A percentile compares a stretch with the other conserved stretches of the same genome.
Conservation (phyloP, 2,888 invertebrate genomes). For the Dryocosmus kuriphilus region DNA sequence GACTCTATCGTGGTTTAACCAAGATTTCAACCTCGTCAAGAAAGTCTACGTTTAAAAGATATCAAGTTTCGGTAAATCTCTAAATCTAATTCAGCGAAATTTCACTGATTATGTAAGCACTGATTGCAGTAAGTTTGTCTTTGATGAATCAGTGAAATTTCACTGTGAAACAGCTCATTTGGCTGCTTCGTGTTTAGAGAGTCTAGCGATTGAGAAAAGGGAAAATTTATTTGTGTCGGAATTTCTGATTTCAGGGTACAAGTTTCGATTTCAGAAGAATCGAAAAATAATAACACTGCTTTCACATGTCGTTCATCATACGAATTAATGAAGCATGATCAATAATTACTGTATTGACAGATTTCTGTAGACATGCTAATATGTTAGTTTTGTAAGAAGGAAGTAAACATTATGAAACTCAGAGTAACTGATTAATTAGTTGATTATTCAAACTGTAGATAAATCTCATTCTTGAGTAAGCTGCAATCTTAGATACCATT, state of each 20-base stretch:
- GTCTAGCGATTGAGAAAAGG: not conserved
- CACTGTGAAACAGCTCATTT: too few species aligned
- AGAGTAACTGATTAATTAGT: slow-evolving; percentile 6
- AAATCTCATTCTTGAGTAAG: not conserved
- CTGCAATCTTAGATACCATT: not conserved
- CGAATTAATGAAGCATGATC: not conserved
- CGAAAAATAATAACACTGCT: not conserved
- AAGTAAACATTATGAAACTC: slow-evolving; percentile 15
- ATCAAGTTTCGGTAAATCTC: slow-evolving; percentile 23
- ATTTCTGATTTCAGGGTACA: not conserved
- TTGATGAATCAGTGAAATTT: too few species aligned
- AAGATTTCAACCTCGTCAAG: slow-evolving; percentile 7
- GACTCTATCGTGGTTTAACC: slow-evolving; percentile 7
- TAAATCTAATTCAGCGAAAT: too few species aligned
- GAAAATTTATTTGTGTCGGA: not conserved
- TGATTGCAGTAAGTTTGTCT: too few species aligned
- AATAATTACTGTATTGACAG: slow-evolving; percentile 7
- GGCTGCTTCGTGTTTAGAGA: too few species aligned
- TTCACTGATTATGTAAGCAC: too few species aligned
- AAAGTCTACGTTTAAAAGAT: not conserved
- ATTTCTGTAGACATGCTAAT: not conserved
- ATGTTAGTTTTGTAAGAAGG: not conserved
- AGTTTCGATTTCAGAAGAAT: not conserved
- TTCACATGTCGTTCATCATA: not conserved
- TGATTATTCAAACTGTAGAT: not conserved